Evolutionary conservation across 2,113 vertebrate genomes (phyloP), one percentile per base, ranked within the genome.

Genomic region (Tupaia tana): DNA sequence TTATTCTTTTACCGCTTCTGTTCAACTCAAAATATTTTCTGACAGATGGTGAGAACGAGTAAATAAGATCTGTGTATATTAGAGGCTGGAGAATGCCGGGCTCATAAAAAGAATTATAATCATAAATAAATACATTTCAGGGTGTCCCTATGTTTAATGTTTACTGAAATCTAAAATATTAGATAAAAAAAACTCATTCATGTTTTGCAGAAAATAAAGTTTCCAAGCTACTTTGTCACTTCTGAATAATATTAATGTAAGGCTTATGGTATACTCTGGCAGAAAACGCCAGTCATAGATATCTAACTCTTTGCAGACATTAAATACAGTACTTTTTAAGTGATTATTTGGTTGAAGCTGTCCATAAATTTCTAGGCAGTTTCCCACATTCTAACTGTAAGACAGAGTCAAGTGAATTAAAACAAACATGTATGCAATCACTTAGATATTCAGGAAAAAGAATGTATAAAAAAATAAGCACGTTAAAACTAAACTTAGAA

Each of bases 111-210:
- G 64, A 67, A 56, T 81, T 92, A 73, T 43, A 73, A 69, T 88
- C 73, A 90, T 90, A 89, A 93, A 94, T 78, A 95, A 94, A 92
- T 64, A 78, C 64, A 93, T 73, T 94, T 86, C 80, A 80, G 96
- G 61, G 31, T 80, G 16, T 54, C 9, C 24, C 56, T 82, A 6
- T 64, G 22, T 66, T 75, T 52, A 61, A 6, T 64, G 22, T 71
- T 75, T 52, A 61, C 31, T 83, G 82, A 94, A 6, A 43, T 86
- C 89, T 83, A 74, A 78, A 58, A 43, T 52, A 34, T 22, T 56
- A 86, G 31, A 63, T 27, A 22, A 25, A 14, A 19, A 77, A 78
- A 67, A 2, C 63, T 85, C 25, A 90, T 66, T 87, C 66, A 34
- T 9, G 64, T 16, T 61, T 16, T 61, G 34, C 52, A 93, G 61